Evolutionary conservation across 2,888 invertebrate species (phyloP).

Genomic region (Rhimphoctona megacephalus): DNA sequence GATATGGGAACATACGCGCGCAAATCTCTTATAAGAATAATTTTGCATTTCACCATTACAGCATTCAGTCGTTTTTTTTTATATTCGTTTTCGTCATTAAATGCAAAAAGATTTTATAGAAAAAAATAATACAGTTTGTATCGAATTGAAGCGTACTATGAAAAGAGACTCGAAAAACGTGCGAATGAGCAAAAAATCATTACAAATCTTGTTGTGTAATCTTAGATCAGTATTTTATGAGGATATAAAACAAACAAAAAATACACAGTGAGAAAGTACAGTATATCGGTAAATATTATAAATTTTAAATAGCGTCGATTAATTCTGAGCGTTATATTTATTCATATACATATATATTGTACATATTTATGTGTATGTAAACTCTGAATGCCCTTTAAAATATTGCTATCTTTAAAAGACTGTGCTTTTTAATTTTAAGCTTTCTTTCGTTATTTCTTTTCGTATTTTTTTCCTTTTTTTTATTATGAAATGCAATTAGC

Average conservation of each 20-base stretch:
- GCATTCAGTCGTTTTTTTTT: not conserved
- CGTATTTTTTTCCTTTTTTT: conserved; percentile 11
- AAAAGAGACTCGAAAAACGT: conserved; percentile 36
- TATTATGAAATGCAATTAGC: conserved; percentile 55
- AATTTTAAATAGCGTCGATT: conserved; percentile 37
- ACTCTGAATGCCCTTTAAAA: conserved; percentile 41
- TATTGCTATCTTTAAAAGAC: conserved; percentile 68
- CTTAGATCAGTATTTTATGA: conserved; percentile 66
- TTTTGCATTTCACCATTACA: not conserved
- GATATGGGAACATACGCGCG: conserved; percentile 51
- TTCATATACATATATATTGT: not conserved
- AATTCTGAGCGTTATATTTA: conserved; percentile 57
- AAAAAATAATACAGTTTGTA: conserved; percentile 48
- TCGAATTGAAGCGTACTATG: conserved; percentile 14
- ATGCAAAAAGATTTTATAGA: not conserved
- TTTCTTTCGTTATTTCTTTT: conserved; percentile 46
- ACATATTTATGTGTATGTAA: conserved; percentile 9
- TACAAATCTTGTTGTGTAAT: conserved; percentile 63
- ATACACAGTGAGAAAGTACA: conserved; percentile 29
- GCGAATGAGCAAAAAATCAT: conserved; percentile 54
- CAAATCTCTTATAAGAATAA: conserved; percentile 23
- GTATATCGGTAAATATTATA: conserved; percentile 40
- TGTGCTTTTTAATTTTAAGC: conserved; percentile 62
- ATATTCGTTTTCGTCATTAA: conserved; percentile 10
- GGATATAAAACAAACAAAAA: conserved; percentile 8